A percentile compares a stretch with the other conserved stretches of the same genome.
phyloP scores from a whole-genome alignment of 1,140 invertebrate species.

The Sarcophaga peregrina region DNA sequence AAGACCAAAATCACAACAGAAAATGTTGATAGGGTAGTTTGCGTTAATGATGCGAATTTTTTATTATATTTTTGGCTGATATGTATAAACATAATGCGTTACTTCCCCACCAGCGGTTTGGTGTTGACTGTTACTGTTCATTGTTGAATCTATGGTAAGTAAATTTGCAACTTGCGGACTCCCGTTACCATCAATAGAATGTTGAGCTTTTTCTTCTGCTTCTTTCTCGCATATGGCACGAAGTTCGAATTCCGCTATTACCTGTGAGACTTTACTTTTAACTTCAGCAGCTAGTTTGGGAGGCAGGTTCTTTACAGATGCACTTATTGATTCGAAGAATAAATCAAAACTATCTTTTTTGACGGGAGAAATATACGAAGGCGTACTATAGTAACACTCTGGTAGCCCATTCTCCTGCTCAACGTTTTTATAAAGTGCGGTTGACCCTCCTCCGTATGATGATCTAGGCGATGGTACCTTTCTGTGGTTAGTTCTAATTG shows the following conservation, averaged over 20 bases:
- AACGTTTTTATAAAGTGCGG: neutral
- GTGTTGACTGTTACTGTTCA: neutral
- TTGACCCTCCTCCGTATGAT: neutral
- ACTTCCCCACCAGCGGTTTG: neutral
- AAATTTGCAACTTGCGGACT: conserved; percentile 22
- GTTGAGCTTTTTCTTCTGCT: conserved; percentile 40
- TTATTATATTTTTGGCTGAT: conserved; percentile 32
- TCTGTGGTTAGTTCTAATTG: neutral
- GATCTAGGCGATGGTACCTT: neutral
- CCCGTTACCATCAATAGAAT: neutral
- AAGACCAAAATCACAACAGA: too few species aligned
- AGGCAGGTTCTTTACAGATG: conserved; percentile 56
- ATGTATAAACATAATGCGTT: conserved; percentile 43
- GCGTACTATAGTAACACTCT: conserved; percentile 19
- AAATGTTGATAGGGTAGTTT: too few species aligned
- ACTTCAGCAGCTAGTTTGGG: conserved; percentile 58
- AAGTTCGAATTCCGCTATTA: conserved; percentile 60
- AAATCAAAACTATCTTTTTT: conserved; percentile 55
- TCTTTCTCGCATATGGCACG: conserved; percentile 56
- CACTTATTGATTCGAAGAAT: conserved; percentile 59
- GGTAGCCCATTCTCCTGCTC: neutral
- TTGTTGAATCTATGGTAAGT: neutral
- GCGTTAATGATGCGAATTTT: too few species aligned
- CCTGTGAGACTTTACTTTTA: conserved; percentile 58
- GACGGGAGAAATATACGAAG: conserved; percentile 40